phyloP scores from a whole-genome alignment of 2,797 vertebrate genomes.

The Periophthalmus magnuspinnatus region DNA sequence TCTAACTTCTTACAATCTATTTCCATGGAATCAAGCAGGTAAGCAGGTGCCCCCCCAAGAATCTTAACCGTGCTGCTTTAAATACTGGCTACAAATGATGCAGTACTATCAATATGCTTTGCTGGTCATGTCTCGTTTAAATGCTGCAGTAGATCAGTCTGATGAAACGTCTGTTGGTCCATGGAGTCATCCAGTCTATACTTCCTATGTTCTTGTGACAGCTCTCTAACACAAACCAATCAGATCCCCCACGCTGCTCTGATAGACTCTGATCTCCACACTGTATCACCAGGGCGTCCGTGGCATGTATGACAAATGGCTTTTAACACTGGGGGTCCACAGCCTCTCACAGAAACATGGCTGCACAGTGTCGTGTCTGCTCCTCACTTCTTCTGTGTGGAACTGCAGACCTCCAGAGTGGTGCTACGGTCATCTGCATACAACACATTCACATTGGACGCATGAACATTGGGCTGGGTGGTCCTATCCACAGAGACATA shows the following conservation, averaged over 20 bases:
- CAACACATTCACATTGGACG: neutral
- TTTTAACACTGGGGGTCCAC: constrained; percentile 48
- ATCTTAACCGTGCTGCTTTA: too few species aligned
- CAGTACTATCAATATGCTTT: too few species aligned
- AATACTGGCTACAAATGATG: too few species aligned
- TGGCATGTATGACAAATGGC: constrained; percentile 59
- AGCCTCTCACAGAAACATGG: constrained; percentile 45
- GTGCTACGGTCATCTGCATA: neutral
- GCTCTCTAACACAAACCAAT: constrained; percentile 42
- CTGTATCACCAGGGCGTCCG: constrained; percentile 8
- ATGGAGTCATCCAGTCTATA: constrained; percentile 17
- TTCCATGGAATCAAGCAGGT: too few species aligned
- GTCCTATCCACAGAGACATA: constrained; percentile 5
- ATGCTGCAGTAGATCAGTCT: neutral
- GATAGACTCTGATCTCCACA: constrained; percentile 17
- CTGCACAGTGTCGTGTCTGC: constrained; percentile 25
- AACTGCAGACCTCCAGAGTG: constrained; percentile 1
- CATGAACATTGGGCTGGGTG: neutral
- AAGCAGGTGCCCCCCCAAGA: too few species aligned
- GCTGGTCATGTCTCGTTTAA: neutral
- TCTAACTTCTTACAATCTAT: too few species aligned
- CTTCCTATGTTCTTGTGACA: constrained; percentile 23
- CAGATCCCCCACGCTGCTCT: constrained; percentile 32
- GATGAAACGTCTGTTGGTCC: constrained; percentile 13
- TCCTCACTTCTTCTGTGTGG: neutral